A percentile compares a stretch with the other conserved stretches of the same genome.
Conservation (phyloP, 2,113 vertebrate genomes). For the Protobothrops mucrosquamatus region DNA sequence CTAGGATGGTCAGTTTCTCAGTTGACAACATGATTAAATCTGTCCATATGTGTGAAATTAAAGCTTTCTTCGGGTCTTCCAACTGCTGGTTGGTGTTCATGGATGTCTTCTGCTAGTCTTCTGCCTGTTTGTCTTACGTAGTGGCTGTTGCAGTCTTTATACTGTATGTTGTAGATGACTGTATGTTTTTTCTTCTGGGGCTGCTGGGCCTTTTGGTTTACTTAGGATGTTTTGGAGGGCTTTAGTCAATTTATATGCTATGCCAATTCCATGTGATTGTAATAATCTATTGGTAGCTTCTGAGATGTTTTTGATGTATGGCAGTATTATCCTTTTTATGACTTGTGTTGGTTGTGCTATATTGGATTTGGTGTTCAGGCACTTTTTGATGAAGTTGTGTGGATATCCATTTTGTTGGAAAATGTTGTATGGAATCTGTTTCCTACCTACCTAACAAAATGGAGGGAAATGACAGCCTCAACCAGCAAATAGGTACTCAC, state of each 20-base stretch:
- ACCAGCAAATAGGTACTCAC: not conserved
- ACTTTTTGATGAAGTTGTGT: not conserved
- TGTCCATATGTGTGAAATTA: not conserved
- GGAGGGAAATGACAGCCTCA: not conserved
- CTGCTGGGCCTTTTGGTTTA: not conserved
- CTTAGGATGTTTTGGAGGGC: not conserved
- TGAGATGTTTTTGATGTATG: not conserved
- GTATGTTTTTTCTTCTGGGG: not conserved
- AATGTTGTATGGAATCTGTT: not conserved
- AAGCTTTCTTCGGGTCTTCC: not conserved
- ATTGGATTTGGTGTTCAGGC: not conserved
- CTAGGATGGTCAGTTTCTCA: not conserved
- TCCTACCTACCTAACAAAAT: not conserved
- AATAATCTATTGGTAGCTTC: not conserved
- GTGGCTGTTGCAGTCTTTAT: not conserved
- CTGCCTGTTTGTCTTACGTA: not conserved
- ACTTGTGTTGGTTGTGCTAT: not conserved
- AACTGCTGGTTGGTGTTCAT: not conserved
- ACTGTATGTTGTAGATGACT: not conserved
- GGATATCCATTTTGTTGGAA: not conserved
- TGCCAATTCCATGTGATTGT: not conserved
- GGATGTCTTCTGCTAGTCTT: not conserved
- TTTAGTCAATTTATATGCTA: not conserved
- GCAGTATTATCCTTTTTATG: not conserved
- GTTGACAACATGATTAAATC: not conserved